phyloP scores from a whole-genome alignment of 2,797 vertebrate genomes.

The Neosilurus mollespiculum region DNA sequence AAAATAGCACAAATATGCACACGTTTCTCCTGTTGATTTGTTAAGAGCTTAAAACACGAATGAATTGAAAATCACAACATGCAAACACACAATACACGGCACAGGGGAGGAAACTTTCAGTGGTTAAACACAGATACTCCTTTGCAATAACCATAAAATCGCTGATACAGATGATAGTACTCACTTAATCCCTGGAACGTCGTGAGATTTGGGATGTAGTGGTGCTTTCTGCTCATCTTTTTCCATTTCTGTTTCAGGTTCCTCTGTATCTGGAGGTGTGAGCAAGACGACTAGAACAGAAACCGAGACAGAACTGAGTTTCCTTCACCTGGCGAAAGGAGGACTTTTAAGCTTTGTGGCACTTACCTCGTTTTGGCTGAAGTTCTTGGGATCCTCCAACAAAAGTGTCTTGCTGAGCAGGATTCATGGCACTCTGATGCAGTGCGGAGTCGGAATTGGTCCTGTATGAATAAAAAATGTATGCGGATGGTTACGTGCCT shows the following conservation, averaged over 20 bases:
- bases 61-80: neutral
- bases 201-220: constrained; percentile 86
- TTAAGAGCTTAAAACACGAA: neutral
- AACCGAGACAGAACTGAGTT: neutral
- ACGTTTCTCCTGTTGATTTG: neutral
- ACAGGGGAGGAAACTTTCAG: neutral
- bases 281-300: constrained; percentile 82
- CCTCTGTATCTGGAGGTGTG: constrained; percentile 91
- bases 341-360: neutral
- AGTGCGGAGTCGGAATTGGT: constrained; percentile 98
- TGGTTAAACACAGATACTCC: neutral
- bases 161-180: constrained; percentile 52
- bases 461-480: constrained; percentile 66
- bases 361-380: constrained; percentile 91
- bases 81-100: neutral
- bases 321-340: neutral
- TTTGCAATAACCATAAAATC: neutral
- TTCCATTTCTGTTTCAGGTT: constrained; percentile 80
- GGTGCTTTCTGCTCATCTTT: constrained; percentile 81
- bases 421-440: constrained; percentile 96
- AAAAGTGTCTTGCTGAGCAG: constrained; percentile 86
- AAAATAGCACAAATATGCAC: constrained; percentile 21
- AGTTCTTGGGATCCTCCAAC: constrained; percentile 88
- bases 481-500: neutral
- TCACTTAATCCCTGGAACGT: constrained; percentile 99